Base-by-base conservation (phyloP, 2,888 invertebrate genomes). In the Melieria picta region DNA sequence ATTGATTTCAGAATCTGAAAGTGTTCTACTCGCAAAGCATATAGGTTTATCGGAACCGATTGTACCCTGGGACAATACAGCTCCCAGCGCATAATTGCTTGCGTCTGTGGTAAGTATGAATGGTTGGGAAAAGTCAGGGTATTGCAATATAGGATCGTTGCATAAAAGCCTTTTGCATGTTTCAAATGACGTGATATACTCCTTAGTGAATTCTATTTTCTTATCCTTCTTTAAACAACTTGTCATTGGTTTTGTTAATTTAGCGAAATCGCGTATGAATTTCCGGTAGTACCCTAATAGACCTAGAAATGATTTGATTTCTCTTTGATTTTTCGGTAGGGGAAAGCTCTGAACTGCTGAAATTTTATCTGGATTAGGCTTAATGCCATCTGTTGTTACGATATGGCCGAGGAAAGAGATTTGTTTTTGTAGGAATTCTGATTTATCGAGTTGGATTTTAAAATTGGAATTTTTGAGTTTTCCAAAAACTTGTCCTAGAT, bases 31-130 rank as follows among this genome's bases (percentile, higher is more conserved):
- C 9, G 64, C 64, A 64, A 11, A 64, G 30, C 50, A 64, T 7
- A 56, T 11, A 30, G 46, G 46, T 56, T 13, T 46, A 11, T 42
- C 56, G 47, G 5, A 47, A 6, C 16, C 16, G 5, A 46, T 46
- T 47, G n/a, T 5, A 7, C 50, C 46, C 13, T 56, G 65, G 3
- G 46, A 16, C n/a, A 65, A 10, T 4, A 65, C 56, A 6, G 65
- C 65, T 5, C 65, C 65, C 4, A 65, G 3, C 1, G 56, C 65
- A 16, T 13, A 13, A 30, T 80, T 73, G 10, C 78, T 77, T 0
- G 83, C 83, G 66, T 84, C 83, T 0, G 83, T 83, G 0, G 82
- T 81, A 4, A 84, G 45, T 10, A 76, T 69, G 55, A 84, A 84
- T 7, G 74, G 72, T 73, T 81, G 75, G 0, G 30, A 30, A 30